Conservation (phyloP, 2,888 invertebrate genomes). For the Lasioglossum calceatum region DNA sequence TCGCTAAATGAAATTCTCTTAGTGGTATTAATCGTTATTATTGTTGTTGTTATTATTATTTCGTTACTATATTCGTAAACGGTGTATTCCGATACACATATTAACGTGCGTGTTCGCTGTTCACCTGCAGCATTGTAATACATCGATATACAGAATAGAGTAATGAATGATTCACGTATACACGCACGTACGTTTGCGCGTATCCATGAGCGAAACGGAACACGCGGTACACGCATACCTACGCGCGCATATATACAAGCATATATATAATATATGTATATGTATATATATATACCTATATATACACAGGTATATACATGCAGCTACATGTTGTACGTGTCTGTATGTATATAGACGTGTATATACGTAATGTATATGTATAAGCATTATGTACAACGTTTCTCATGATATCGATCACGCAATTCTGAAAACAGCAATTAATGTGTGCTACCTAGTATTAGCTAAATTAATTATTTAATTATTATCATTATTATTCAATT, state of each 20-base stretch:
- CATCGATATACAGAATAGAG: slow-evolving; percentile 62
- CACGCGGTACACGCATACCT: slow-evolving; percentile 27
- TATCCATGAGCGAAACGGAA: slow-evolving; percentile 8
- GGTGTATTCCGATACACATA: slow-evolving; percentile 51
- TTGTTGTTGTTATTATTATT: slow-evolving; percentile 50
- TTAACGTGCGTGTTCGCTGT: slow-evolving; percentile 20
- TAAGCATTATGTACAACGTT: slow-evolving; percentile 67
- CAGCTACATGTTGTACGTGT: not conserved
- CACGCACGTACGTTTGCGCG: slow-evolving; percentile 32
- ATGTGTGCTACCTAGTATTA: slow-evolving; percentile 70
- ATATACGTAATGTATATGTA: not conserved
- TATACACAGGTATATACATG: not conserved
- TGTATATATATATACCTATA: slow-evolving; percentile 12
- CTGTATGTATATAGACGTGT: not conserved
- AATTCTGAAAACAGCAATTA: slow-evolving; percentile 64
- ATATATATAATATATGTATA: slow-evolving; percentile 33
- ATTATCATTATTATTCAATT: slow-evolving; percentile 62
- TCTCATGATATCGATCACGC: slow-evolving; percentile 62
- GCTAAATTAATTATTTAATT: slow-evolving; percentile 66
- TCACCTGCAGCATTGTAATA: slow-evolving; percentile 50
- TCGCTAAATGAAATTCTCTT: slow-evolving; percentile 48
- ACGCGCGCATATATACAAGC: slow-evolving; percentile 43
- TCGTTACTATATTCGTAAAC: slow-evolving; percentile 50
- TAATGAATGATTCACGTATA: slow-evolving; percentile 53
- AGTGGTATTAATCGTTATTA: slow-evolving; percentile 38